These are phyloP conservation scores for Motacilla tschutschensis DNA, from an alignment of 2,113 vertebrate genomes.

Conservation along the genomic window DNA sequence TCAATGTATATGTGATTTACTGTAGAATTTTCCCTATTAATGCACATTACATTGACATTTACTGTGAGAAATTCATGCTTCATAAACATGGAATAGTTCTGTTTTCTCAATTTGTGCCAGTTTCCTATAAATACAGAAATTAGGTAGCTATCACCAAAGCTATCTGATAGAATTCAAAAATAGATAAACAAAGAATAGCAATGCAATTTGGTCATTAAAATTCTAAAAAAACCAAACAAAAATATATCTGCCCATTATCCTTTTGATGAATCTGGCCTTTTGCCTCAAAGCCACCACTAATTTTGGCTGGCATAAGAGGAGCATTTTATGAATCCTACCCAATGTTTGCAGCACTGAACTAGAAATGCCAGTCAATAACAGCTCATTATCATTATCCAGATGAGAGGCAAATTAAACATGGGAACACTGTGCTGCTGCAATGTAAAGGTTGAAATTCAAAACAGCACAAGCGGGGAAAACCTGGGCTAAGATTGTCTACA, in stretches of 20 bases:
- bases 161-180: conserved; percentile 77
- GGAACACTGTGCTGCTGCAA: conserved; percentile 31
- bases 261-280: conserved; percentile 76
- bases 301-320: conserved; percentile 72
- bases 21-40: conserved; percentile 30
- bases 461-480: conserved; percentile 31
- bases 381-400: conserved; percentile 69
- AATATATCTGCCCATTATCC: conserved; percentile 78
- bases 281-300: conserved; percentile 75
- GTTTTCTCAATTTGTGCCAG: conserved; percentile 72
- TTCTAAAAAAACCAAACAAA: conserved; percentile 50
- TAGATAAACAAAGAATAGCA: conserved; percentile 78
- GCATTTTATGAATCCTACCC: conserved; percentile 69
- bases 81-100: conserved; percentile 77
- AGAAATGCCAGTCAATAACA: conserved; percentile 69
- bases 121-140: conserved; percentile 78
- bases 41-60: conserved; percentile 67
- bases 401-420: conserved; percentile 68
- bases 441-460: conserved; percentile 55
- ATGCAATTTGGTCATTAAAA: conserved; percentile 76
- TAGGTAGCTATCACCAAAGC: conserved; percentile 72
- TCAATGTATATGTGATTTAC: not conserved
- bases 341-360: conserved; percentile 65
- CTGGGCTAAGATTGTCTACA: not conserved
- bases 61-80: conserved; percentile 72